Evolutionary conservation across 2,797 vertebrate genomes (phyloP).

Genomic region (Coccyzus lansbergi): DNA sequence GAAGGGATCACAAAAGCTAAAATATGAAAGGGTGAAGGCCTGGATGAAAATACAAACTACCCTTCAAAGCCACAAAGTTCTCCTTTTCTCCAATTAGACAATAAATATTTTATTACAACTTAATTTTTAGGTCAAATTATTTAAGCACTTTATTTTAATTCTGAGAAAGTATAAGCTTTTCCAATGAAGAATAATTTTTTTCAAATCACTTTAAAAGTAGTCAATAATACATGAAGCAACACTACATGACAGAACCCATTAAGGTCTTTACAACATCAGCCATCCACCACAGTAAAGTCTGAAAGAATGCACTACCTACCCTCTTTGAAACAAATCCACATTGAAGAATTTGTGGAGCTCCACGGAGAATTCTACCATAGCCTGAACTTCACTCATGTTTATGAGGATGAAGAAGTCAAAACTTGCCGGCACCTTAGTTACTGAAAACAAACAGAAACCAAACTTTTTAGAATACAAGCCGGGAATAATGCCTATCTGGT

Average conservation of each 20-base stretch:
- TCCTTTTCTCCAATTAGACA: background rate
- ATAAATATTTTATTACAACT: background rate
- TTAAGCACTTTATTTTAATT: background rate
- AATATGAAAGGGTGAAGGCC: background rate
- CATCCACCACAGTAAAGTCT: background rate
- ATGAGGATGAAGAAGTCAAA: constrained; percentile 80
- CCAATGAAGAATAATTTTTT: background rate
- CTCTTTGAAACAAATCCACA: constrained; percentile 99
- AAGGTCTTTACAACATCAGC: background rate
- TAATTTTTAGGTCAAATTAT: background rate
- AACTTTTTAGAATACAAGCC: constrained; percentile 37
- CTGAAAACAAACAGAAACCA: constrained; percentile 64
- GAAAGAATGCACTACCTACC: constrained; percentile 79
- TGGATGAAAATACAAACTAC: background rate
- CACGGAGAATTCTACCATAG: constrained; percentile 98
- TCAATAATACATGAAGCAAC: background rate
- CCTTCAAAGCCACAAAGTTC: background rate
- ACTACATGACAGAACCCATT: background rate
- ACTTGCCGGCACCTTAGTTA: constrained; percentile 83
- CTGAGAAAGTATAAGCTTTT: background rate
- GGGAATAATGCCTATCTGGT: background rate
- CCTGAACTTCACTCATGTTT: constrained; percentile 97
- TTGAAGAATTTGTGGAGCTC: constrained; percentile 99
- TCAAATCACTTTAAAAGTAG: background rate
- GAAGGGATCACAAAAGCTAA: background rate